A percentile compares a stretch with the other conserved stretches of the same genome.
Conservation (phyloP, 2,797 vertebrate species). For the Rhabdomys pumilio region DNA sequence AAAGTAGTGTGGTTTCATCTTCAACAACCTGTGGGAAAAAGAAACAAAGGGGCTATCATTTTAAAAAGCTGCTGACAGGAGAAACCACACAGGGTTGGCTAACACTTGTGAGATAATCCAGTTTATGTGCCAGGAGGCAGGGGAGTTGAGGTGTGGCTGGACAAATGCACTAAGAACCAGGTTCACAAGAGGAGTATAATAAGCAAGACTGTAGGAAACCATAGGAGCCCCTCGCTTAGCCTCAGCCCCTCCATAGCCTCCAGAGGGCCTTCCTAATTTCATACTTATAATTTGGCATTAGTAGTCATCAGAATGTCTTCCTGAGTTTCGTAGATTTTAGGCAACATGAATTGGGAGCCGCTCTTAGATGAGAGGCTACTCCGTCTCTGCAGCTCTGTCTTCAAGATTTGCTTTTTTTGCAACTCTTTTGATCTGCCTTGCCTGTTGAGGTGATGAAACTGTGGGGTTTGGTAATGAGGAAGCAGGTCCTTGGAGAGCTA, state of each 20-base stretch:
- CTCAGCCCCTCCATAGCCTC: not conserved
- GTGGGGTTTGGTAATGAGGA: not conserved
- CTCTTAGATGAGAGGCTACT: not conserved
- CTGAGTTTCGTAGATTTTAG: not conserved
- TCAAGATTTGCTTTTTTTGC: not conserved
- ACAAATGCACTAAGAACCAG: constrained; percentile 3
- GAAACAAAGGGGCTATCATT: constrained; percentile 30
- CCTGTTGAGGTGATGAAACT: not conserved
- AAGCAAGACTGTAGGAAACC: not conserved
- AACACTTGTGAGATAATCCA: not conserved
- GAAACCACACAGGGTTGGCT: not conserved
- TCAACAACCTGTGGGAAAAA: constrained; percentile 36
- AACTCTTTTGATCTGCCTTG: not conserved
- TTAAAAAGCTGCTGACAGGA: constrained; percentile 37
- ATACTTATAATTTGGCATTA: not conserved
- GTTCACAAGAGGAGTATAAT: not conserved
- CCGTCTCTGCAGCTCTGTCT: not conserved
- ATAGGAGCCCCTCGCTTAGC: not conserved
- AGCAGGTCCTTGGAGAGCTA: constrained; percentile 4
- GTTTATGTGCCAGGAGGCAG: not conserved
- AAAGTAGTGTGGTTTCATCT: constrained; percentile 69
- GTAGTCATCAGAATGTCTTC: not conserved
- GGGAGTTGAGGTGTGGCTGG: not conserved
- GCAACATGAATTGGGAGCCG: not conserved
- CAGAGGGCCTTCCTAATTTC: not conserved